Base-by-base conservation (phyloP, 2,797 vertebrate species). In the Acridotheres tristis region DNA sequence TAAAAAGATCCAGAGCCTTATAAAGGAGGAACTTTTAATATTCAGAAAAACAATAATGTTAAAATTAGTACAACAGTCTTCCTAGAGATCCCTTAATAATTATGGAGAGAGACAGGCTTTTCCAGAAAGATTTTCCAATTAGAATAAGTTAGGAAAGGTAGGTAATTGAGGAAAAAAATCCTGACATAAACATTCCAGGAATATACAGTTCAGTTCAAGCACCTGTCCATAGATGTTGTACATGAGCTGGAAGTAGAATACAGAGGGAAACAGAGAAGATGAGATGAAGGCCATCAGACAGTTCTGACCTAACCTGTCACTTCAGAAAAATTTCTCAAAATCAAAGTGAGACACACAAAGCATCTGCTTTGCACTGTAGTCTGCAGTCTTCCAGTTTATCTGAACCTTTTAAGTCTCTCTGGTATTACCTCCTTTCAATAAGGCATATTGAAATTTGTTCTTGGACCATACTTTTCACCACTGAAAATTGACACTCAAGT, bases 401-500 rank as follows among this genome's bases (percentile, higher is more conserved):
- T 9, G 20, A 94, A 79, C 30, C 22, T 23, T 85, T 53, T 42
- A 83, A 68, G 45, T 43, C 51, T 94, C 79, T 90, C 45, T 77
- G 88, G 73, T 38, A 83, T 81, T 47, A 89, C 10, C n/a, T 80
- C 79, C 67, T 88, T 40, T 40, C 40, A 96, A 96, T 67, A 94
- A 85, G 79, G 50, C 42, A 66, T 27, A 63, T 9, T 88, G 69
- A 89, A 95, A 97, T 91, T 93, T 91, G 94, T 63, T 94, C 61
- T 93, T 88, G 83, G 86, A 65, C 59, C 59, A 58, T 65, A 59
- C 21, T 91, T 94, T 92, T 94, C 69, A 55, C 50, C 80, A 78
- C 51, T 93, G 89, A 96, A 96, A 97, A 85, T 0, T 20, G 75
- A 96, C 40, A 63, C 53, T 85, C 72, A 82, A 89, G 54, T 25